phyloP scores from a whole-genome alignment of 2,113 vertebrate species.

The Gallinago undulata region DNA sequence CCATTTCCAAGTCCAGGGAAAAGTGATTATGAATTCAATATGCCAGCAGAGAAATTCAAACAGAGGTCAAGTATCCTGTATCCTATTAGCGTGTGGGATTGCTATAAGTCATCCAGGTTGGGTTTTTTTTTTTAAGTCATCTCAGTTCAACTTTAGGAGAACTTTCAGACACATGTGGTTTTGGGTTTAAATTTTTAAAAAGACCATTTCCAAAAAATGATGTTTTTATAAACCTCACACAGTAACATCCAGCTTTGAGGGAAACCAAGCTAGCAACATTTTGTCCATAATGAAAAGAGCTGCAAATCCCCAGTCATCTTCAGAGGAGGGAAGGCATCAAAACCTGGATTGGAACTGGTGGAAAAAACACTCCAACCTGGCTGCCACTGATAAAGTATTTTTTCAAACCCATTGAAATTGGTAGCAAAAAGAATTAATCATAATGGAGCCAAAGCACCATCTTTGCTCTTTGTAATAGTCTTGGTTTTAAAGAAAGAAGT shows the following conservation, averaged over 20 bases:
- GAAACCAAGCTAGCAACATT: not conserved
- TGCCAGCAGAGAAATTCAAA: slow-evolving; percentile 7
- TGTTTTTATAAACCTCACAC: not conserved
- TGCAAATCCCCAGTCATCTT: not conserved
- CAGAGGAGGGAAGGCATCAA: not conserved
- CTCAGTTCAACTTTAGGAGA: not conserved
- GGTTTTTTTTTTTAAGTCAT: not conserved
- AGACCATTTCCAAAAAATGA: rapidly evolving
- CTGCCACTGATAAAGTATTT: not conserved
- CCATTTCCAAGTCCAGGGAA: not conserved
- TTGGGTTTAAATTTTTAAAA: not conserved
- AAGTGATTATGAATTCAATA: not conserved
- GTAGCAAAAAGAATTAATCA: not conserved
- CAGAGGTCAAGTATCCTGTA: slow-evolving; percentile 7
- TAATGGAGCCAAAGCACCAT: not conserved
- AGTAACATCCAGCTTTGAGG: not conserved
- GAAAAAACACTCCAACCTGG: not conserved
- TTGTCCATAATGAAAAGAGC: not conserved
- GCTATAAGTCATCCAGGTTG: not conserved
- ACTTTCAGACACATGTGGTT: not conserved
- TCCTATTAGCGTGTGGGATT: not conserved
- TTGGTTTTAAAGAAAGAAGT: not conserved
- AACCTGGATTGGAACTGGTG: not conserved
- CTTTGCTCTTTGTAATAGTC: not conserved
- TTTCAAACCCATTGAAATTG: not conserved